Percentiles rank a stretch among this genome's conserved stretches.
These are phyloP conservation scores for Bombus cullumanus DNA, from an alignment of 1,140 invertebrate genomes.

Conservation along the genomic window DNA sequence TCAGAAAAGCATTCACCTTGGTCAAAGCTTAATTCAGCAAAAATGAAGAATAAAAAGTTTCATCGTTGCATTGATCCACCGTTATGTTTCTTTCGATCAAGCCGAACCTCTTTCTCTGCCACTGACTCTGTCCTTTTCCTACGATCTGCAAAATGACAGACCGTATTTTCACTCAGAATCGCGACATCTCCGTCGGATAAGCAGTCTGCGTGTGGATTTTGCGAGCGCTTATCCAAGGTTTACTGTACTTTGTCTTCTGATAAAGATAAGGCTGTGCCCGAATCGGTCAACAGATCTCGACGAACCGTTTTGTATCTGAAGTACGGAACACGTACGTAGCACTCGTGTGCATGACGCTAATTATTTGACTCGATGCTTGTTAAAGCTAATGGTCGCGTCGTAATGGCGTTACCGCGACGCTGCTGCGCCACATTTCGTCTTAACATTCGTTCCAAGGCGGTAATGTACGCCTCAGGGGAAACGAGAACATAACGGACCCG, in stretches of 20 bases:
- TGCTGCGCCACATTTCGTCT: conserved; percentile 56
- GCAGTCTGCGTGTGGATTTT: too few relatives aligned
- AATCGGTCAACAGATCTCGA: not conserved
- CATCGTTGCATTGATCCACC: too few relatives aligned
- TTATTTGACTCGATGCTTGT: conserved; percentile 65
- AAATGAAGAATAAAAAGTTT: too few relatives aligned
- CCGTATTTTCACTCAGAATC: too few relatives aligned
- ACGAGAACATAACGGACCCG: conserved; percentile 70
- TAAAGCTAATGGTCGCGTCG: conserved; percentile 64
- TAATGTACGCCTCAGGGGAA: conserved; percentile 35
- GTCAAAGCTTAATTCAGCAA: too few relatives aligned
- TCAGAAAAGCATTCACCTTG: too few relatives aligned
- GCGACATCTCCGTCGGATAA: too few relatives aligned
- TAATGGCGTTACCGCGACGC: conserved; percentile 50
- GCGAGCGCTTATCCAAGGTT: too few relatives aligned
- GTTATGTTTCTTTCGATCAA: too few relatives aligned
- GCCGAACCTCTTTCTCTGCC: too few relatives aligned
- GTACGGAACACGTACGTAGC: not conserved
- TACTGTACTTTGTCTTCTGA: not conserved
- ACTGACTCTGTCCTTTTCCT: too few relatives aligned
- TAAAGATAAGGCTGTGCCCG: not conserved
- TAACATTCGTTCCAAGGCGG: conserved; percentile 40
- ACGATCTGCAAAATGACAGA: too few relatives aligned
- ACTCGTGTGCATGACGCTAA: conserved; percentile 47
- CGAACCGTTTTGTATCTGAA: not conserved